These are phyloP conservation scores for Xanthia togata DNA, from an alignment of 2,888 invertebrate species.

Conservation along the genomic window DNA sequence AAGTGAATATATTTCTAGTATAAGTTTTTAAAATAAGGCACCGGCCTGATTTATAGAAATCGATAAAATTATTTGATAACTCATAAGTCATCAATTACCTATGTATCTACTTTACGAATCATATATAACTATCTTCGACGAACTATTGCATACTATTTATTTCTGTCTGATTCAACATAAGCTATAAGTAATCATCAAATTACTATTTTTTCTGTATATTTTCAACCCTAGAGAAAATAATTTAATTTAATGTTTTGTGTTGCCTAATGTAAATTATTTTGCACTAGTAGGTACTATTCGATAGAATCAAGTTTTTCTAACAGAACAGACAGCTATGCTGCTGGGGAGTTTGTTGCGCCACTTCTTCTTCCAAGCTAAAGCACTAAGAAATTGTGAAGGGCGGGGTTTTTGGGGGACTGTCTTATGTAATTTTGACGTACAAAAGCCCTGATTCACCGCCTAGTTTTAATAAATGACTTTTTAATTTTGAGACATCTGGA, in stretches of 20 bases:
- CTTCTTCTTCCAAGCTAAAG: neutral
- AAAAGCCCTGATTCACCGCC: too few species aligned
- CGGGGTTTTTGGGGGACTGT: too few species aligned
- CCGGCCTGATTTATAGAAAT: too few species aligned
- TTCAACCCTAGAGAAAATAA: too few species aligned
- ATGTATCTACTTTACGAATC: neutral
- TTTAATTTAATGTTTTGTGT: too few species aligned
- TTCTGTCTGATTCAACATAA: neutral
- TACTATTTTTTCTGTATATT: neutral
- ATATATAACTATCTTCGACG: neutral
- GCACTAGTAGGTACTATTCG: too few species aligned
- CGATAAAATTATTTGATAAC: neutral
- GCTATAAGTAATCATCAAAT: neutral
- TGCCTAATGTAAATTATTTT: too few species aligned
- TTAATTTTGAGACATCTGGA: neutral
- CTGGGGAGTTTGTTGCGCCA: neutral
- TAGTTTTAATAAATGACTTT: too few species aligned
- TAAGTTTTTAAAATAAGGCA: neutral
- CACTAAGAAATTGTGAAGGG: neutral
- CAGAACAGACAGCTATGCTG: neutral
- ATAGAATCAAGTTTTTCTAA: neutral
- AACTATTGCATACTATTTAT: neutral
- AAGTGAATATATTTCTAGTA: constrained; percentile 8
- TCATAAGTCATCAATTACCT: neutral
- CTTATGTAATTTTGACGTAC: too few species aligned